Evolutionary conservation across 2,797 vertebrate genomes (phyloP).

Genomic region (Moxostoma hubbsi): DNA sequence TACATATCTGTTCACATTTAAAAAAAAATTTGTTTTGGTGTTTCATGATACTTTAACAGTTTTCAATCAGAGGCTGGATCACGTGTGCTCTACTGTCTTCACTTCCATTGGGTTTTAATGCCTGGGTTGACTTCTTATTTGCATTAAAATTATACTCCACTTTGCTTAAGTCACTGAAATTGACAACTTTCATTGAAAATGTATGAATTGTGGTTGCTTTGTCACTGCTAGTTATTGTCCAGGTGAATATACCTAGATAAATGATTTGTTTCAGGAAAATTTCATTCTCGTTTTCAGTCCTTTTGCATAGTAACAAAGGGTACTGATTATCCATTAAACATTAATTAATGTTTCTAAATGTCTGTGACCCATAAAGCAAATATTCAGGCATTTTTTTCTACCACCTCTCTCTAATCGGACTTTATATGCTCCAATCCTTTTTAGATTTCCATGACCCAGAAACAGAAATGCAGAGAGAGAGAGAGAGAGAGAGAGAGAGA

Average conservation of each 20-base stretch:
- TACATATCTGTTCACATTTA: too few species aligned
- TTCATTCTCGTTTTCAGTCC: not conserved
- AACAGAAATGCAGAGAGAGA: conserved; percentile 30
- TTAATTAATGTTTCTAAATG: conserved; percentile 46
- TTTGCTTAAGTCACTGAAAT: too few species aligned
- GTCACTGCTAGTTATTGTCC: not conserved
- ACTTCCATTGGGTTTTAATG: too few species aligned
- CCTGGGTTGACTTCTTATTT: too few species aligned
- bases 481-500: not conserved
- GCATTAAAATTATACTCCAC: too few species aligned
- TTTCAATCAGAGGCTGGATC: too few species aligned
- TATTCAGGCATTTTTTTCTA: conserved; percentile 42
- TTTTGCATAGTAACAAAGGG: conserved; percentile 1
- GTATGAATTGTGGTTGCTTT: too few species aligned
- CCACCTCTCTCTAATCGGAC: conserved; percentile 36
- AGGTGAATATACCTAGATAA: not conserved
- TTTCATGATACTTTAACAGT: too few species aligned
- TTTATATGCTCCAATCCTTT: conserved; percentile 40
- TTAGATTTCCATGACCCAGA: conserved; percentile 59
- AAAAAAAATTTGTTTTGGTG: too few species aligned
- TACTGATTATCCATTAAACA: conserved; percentile 54
- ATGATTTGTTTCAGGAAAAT: not conserved
- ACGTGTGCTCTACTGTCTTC: too few species aligned
- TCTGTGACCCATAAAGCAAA: conserved; percentile 57
- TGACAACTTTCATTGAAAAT: too few species aligned